phyloP scores from a whole-genome alignment of 2,797 vertebrate genomes.

The Ataeniobius toweri region DNA sequence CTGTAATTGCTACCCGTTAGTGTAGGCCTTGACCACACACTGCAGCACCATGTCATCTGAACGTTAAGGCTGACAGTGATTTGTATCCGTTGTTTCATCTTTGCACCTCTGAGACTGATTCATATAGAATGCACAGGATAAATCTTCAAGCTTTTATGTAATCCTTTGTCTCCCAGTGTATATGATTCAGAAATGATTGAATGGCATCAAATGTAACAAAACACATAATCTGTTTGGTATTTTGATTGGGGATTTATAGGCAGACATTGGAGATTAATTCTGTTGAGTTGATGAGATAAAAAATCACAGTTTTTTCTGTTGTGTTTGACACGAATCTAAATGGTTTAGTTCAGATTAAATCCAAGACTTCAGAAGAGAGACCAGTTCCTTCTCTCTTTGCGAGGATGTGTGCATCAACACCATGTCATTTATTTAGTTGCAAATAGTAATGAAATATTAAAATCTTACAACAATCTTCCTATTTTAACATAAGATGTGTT shows the following conservation, averaged over 20 bases:
- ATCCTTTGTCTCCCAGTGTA: background rate
- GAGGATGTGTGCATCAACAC: background rate
- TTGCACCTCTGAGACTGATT: slow-evolving; percentile 6
- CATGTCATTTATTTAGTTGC: background rate
- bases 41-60: background rate
- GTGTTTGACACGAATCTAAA: background rate
- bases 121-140: background rate
- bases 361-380: background rate
- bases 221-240: background rate
- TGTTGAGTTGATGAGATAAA: background rate
- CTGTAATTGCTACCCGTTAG: slow-evolving; percentile 17
- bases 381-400: background rate
- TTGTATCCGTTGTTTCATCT: slow-evolving; percentile 3
- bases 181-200: slow-evolving; percentile 6
- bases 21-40: slow-evolving; percentile 26
- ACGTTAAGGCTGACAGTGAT: slow-evolving; percentile 8
- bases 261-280: slow-evolving; percentile 2
- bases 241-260: background rate
- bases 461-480: too few relatives aligned
- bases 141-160: slow-evolving; percentile 1
- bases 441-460: too few relatives aligned
- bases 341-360: background rate
- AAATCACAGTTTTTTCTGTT: background rate
- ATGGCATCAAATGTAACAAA: background rate
- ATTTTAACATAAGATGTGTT: too few relatives aligned